Percentiles rank a stretch among this genome's conserved stretches.
Conservation (phyloP, 2,888 invertebrate species). For the Caenorhabditis uteleia region DNA sequence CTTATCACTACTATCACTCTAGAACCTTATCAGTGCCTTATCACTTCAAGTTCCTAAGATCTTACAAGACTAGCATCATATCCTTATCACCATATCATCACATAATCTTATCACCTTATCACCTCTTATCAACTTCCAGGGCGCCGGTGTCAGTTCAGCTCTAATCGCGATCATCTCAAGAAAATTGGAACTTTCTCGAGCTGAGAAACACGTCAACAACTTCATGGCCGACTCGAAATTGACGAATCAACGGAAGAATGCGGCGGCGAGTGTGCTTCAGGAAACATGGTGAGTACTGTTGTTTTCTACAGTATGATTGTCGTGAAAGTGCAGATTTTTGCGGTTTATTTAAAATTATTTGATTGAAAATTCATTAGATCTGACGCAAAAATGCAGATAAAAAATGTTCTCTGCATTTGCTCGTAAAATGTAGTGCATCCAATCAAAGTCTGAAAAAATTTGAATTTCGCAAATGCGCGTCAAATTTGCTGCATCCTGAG, state of each 20-base stretch:
- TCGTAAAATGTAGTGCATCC: too few species aligned
- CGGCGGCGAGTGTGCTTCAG: conserved; percentile 96
- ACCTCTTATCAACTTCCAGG: conserved; percentile 80
- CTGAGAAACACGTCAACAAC: conserved; percentile 99
- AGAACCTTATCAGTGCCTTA: too few species aligned
- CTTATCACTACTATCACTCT: too few species aligned
- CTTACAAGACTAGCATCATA: too few species aligned
- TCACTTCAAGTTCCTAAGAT: too few species aligned
- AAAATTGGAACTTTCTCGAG: conserved; percentile 92
- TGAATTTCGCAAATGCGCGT: too few species aligned
- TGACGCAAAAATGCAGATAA: too few species aligned
- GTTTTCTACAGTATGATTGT: conserved; percentile 1
- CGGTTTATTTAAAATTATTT: background rate
- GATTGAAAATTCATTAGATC: background rate
- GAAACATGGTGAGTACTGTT: conserved; percentile 99
- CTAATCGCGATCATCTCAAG: conserved; percentile 98
- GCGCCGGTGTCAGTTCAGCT: conserved; percentile 97
- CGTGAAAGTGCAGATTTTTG: background rate
- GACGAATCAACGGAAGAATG: conserved; percentile 99
- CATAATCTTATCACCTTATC: too few species aligned
- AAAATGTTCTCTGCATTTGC: background rate
- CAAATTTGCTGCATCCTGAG: too few species aligned
- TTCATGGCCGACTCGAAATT: conserved; percentile 99
- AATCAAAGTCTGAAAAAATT: too few species aligned
- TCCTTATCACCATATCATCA: too few species aligned